Evolutionary conservation across 1,140 invertebrate genomes (phyloP).

Genomic region (Hormaphis cornu): DNA sequence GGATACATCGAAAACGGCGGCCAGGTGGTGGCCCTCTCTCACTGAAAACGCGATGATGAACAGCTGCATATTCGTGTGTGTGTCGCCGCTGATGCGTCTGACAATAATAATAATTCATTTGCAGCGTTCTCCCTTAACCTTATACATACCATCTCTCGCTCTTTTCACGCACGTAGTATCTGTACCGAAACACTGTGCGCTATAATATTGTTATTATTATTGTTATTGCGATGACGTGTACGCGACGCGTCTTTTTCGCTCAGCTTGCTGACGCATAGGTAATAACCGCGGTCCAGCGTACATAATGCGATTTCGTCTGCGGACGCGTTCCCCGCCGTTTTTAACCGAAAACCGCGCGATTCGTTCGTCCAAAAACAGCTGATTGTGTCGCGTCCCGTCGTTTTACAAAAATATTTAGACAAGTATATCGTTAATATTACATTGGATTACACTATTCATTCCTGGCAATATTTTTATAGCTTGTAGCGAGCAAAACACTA

Average conservation of each 20-base stretch:
- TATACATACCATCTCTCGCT: constrained; percentile 26
- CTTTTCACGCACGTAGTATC: neutral
- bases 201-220: too few species aligned
- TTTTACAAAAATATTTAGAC: too few species aligned
- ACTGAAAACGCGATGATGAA: constrained; percentile 27
- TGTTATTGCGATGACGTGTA: too few species aligned
- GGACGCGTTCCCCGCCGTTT: constrained; percentile 32
- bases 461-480: too few species aligned
- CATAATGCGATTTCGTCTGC: constrained; percentile 18
- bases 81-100: constrained; percentile 27
- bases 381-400: too few species aligned
- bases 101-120: constrained; percentile 33
- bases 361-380: neutral
- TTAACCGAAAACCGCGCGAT: constrained; percentile 8
- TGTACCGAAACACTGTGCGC: constrained; percentile 31
- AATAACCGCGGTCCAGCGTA: constrained; percentile 23
- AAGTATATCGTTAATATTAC: too few species aligned
- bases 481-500: too few species aligned
- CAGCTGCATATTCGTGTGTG: constrained; percentile 17
- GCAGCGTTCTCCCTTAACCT: neutral
- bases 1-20: constrained; percentile 15
- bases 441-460: too few species aligned
- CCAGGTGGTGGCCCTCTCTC: constrained; percentile 18
- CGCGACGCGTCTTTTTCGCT: too few species aligned
- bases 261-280: neutral